A percentile compares a stretch with the other conserved stretches of the same genome.
These are phyloP conservation scores for Aleiodes leptofemur DNA, from an alignment of 2,888 invertebrate genomes.

Conservation along the genomic window DNA sequence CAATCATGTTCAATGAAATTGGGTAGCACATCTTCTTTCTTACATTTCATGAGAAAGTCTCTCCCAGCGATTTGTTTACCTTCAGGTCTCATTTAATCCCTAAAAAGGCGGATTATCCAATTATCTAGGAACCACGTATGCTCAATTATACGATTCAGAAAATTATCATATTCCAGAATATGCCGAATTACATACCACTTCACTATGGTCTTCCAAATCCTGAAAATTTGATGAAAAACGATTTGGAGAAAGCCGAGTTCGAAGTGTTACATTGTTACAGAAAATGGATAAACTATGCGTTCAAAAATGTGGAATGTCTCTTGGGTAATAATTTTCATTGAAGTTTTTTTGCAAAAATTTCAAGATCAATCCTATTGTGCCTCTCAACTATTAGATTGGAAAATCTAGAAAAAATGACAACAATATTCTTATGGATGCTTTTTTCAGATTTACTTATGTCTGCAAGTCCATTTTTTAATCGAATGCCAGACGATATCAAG, in stretches of 20 bases:
- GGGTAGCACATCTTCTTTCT: no score
- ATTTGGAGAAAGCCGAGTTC: conserved; percentile 80
- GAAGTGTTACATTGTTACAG: conserved; percentile 78
- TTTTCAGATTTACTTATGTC: neutral
- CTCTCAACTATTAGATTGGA: no score
- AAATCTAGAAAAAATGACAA: no score
- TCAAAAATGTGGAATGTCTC: conserved; percentile 78
- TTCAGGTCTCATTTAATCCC: no score
- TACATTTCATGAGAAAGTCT: no score
- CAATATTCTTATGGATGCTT: neutral
- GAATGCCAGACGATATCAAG: neutral
- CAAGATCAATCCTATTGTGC: no score
- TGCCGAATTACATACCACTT: conserved; percentile 81
- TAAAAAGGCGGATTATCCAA: no score
- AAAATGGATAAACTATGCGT: conserved; percentile 77
- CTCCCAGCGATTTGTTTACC: no score
- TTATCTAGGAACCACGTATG: no score
- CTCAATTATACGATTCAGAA: neutral
- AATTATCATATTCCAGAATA: conserved; percentile 74
- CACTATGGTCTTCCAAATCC: conserved; percentile 81
- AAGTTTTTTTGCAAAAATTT: no score
- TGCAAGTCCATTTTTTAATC: neutral
- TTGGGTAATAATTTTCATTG: conserved; percentile 76
- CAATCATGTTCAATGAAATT: no score
- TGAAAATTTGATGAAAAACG: conserved; percentile 77